These are phyloP conservation scores for Cygnus olor DNA, from an alignment of 2,797 vertebrate species.

Conservation along the genomic window DNA sequence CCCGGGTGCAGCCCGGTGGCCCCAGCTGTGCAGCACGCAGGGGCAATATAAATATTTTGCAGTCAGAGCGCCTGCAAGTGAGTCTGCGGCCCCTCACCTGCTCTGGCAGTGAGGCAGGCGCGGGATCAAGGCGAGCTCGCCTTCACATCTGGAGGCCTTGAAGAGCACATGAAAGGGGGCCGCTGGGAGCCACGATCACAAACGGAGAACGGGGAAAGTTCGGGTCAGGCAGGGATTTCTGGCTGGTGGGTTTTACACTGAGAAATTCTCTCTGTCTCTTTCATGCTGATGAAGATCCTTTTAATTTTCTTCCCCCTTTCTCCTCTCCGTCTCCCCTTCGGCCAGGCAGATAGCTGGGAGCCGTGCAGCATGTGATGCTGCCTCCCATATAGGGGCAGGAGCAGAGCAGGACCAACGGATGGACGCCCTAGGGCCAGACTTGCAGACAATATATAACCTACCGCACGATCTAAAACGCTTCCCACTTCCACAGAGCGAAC, in stretches of 20 bases:
- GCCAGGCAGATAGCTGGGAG: slow-evolving; percentile 74
- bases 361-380: slow-evolving; percentile 72
- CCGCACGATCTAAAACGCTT: slow-evolving; percentile 74
- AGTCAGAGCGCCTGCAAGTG: neutral
- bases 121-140: slow-evolving; percentile 42
- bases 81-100: slow-evolving; percentile 14
- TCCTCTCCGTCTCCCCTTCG: slow-evolving; percentile 38
- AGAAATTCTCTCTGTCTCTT: slow-evolving; percentile 64
- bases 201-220: slow-evolving; percentile 45
- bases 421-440: slow-evolving; percentile 88
- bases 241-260: slow-evolving; percentile 53
- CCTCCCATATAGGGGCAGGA: slow-evolving; percentile 77
- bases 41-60: neutral
- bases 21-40: neutral
- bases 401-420: slow-evolving; percentile 73
- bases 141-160: slow-evolving; percentile 52
- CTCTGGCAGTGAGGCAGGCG: neutral
- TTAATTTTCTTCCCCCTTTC: neutral
- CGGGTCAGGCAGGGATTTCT: slow-evolving; percentile 59
- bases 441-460: slow-evolving; percentile 93
- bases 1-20: no score
- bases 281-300: slow-evolving; percentile 65
- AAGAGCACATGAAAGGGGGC: slow-evolving; percentile 58
- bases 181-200: slow-evolving; percentile 49
- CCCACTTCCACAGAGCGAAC: slow-evolving; percentile 63